Evolutionary conservation across 1,140 invertebrate species (phyloP), one percentile per base, ranked within the genome.

Genomic region (Pectinophora gossypiella): DNA sequence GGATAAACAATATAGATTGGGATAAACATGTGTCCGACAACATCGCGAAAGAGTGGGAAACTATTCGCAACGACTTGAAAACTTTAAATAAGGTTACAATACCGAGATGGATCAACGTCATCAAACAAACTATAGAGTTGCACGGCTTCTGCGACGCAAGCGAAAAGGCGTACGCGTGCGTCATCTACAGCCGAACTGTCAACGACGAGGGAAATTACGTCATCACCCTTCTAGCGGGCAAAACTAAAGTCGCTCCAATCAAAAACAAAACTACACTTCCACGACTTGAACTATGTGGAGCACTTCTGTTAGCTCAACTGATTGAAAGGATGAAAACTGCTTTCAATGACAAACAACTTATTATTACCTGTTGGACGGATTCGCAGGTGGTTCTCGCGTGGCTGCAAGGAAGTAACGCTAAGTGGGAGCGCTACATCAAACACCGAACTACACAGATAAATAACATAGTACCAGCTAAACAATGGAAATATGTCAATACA

Each of bases 1-100:
- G 84, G 82, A 40, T 59, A 27, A 7, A 2, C 16, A 52, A 69
- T 15, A 19, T 73, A 9, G 59, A 64, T 3, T 89, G 86, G 87
- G 77, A 88, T 54, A 54, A 73, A 18, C 9, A 3, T 10, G 10
- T 80, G 21, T 55, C 65, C 1, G 19, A 20, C 1, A 10, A 44
- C 19, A 44, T 44, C 7, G 12, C 7, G 10, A 44, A 44, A 44
- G 13, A 44, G 20, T 44, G 42, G 42, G 19, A 12, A 2, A 13
- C 19, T 18, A 19, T 44, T 44, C 42, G 13, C 10, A 44, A 44
- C 6, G 1, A 44, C 7, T 21, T 44, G 16, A 40, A 40, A 40
- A 16, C 12, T 15, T 15, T 40, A 40, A 15, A 40, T 15, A 15
- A 40, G 7, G 16, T 40, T 16, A 40, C 6, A 15, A 40, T 40